Evolutionary conservation across 2,888 invertebrate species (phyloP).

Genomic region (Thysanoteuthis rhombus): DNA sequence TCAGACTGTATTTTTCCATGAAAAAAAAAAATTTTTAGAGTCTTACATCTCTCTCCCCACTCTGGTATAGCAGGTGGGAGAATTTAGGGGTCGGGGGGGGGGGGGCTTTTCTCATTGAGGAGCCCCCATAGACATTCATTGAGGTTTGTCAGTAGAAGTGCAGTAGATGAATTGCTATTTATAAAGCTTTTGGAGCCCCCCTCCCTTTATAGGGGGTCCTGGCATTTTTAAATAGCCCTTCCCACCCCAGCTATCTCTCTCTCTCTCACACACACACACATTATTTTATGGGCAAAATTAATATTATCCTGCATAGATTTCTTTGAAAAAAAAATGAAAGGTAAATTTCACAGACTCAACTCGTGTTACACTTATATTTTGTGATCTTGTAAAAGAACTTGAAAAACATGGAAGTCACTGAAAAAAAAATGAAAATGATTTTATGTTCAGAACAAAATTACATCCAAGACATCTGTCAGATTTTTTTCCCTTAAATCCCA

Average conservation of each 20-base stretch:
- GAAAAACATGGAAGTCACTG: background rate
- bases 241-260: too few species aligned
- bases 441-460: background rate
- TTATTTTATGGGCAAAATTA: background rate
- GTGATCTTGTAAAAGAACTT: background rate
- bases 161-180: too few species aligned
- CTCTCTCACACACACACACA: background rate
- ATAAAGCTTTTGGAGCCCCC: too few species aligned
- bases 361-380: background rate
- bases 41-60: background rate
- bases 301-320: background rate
- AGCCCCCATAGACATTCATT: too few species aligned
- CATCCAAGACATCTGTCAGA: slow-evolving; percentile 12
- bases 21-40: too few species aligned
- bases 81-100: too few species aligned
- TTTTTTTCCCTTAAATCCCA: background rate
- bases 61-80: too few species aligned
- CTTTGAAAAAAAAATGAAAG: background rate
- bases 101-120: too few species aligned
- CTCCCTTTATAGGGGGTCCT: too few species aligned
- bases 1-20: too few species aligned
- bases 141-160: too few species aligned
- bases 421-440: background rate
- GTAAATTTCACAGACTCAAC: background rate
- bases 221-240: too few species aligned